phyloP scores from a whole-genome alignment of 30 jellyfish, hydroid and myxozoan genomes.

The Hydra vulgaris region DNA sequence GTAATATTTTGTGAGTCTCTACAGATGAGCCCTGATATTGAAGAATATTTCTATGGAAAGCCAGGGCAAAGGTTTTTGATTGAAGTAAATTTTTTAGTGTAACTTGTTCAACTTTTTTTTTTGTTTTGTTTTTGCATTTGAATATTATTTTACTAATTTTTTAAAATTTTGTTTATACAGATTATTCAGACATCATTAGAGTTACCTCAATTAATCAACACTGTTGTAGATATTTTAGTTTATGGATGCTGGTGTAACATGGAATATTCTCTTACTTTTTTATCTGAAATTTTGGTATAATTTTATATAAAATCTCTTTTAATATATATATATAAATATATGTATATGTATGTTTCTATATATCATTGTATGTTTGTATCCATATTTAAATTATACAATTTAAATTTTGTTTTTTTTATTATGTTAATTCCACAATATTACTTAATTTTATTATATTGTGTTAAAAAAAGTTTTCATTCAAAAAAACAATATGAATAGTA shows the following conservation, averaged over 20 bases:
- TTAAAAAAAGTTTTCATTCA: no score
- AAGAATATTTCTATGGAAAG: neutral
- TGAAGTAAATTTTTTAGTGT: neutral
- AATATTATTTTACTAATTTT: no score
- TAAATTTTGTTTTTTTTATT: no score
- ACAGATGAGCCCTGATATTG: neutral
- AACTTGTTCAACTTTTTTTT: neutral
- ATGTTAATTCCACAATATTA: no score
- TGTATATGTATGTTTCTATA: no score
- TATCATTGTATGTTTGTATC: no score
- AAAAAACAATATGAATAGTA: no score
- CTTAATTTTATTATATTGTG: no score
- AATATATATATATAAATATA: neutral
- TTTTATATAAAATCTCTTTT: no score
- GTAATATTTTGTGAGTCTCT: neutral
- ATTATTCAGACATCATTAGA: conserved; percentile 66
- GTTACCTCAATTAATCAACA: conserved; percentile 35
- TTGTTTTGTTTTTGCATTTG: neutral
- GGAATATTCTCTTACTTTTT: conserved; percentile 27
- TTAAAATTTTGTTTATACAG: conserved; percentile 20
- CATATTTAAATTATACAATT: no score
- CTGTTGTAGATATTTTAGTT: conserved; percentile 52
- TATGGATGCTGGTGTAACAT: conserved; percentile 72
- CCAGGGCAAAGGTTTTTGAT: neutral
- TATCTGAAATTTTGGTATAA: conserved; percentile 61